phyloP scores from a whole-genome alignment of 2,113 vertebrate genomes.

The Miniopterus natalensis region DNA sequence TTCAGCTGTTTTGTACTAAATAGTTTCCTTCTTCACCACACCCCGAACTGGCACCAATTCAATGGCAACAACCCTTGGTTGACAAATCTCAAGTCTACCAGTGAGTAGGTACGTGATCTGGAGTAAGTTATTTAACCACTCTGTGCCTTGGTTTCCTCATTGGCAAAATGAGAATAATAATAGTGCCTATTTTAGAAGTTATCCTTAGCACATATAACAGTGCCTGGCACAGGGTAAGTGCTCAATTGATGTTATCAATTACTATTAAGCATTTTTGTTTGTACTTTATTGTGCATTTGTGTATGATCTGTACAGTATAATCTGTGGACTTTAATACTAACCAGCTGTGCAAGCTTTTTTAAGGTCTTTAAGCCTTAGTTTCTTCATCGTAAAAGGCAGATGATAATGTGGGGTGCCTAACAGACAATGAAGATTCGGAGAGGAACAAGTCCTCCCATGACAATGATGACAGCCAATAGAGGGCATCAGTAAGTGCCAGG shows the following conservation, averaged over 20 bases:
- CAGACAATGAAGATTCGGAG: background rate
- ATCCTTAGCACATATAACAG: background rate
- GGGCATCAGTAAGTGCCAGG: background rate
- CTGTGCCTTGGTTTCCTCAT: background rate
- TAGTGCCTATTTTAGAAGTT: background rate
- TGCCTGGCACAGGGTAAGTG: background rate
- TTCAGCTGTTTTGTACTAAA: background rate
- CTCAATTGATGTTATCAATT: background rate
- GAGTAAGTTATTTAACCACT: background rate
- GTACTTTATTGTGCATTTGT: background rate
- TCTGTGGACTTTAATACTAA: background rate
- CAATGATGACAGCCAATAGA: background rate
- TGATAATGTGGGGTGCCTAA: background rate
- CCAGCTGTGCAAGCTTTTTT: background rate
- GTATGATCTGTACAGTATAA: background rate
- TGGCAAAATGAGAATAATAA: background rate
- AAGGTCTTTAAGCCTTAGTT: background rate
- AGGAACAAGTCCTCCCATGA: background rate
- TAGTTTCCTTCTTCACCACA: background rate
- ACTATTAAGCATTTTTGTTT: background rate
- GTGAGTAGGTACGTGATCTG: background rate
- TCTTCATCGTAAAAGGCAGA: background rate
- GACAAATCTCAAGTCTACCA: background rate
- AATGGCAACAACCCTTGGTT: background rate
- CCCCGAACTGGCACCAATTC: background rate